Conservation (phyloP, 2,797 vertebrate genomes). For the Propithecus perrieri region DNA sequence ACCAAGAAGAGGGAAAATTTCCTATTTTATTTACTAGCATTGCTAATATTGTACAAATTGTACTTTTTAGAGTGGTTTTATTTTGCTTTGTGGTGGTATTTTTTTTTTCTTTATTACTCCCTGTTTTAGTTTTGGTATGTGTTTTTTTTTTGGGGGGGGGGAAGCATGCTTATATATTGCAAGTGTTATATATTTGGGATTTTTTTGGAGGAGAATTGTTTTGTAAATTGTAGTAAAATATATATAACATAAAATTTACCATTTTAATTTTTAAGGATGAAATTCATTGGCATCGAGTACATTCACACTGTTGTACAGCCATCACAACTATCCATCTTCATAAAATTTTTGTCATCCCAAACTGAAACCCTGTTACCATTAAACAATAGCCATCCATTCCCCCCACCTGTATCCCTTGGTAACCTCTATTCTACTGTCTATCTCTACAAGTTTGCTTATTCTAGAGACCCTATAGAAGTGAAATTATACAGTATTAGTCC, state of each 20-base stretch:
- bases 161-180: neutral
- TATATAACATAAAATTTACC: no score
- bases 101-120: neutral
- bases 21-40: neutral
- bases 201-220: neutral
- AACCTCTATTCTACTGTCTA: neutral
- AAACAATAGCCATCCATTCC: neutral
- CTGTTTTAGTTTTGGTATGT: neutral
- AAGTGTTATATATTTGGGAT: neutral
- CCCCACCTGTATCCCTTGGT: neutral
- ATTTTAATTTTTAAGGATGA: no score
- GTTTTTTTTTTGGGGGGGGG: neutral
- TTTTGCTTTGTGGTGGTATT: neutral
- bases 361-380: neutral
- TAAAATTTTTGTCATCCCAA: neutral
- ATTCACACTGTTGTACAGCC: neutral
- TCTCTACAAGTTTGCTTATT: neutral
- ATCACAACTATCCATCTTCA: neutral
- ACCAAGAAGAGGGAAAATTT: neutral
- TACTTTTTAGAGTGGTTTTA: neutral
- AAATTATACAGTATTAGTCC: neutral
- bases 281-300: no score
- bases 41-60: neutral
- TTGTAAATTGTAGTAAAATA: no score
- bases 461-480: neutral